These are phyloP conservation scores for Xestobium rufovillosum DNA, from an alignment of 2,888 invertebrate genomes.

Conservation along the genomic window DNA sequence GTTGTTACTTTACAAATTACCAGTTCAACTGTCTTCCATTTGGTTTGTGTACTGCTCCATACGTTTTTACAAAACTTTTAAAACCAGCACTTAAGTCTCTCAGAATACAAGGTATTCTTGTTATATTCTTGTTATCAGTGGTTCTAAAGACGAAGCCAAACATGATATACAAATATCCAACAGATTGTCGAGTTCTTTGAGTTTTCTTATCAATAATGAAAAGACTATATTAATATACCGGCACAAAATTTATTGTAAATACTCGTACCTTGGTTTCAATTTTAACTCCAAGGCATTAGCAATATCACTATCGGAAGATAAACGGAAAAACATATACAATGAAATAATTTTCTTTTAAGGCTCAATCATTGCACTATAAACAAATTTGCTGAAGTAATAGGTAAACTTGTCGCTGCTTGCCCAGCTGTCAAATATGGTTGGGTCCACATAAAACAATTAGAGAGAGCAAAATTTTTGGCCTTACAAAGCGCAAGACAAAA, in stretches of 20 bases:
- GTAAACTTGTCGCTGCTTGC: slow-evolving; percentile 23
- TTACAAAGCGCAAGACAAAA: slow-evolving; percentile 11
- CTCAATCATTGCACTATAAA: slow-evolving; percentile 20
- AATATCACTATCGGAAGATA: slow-evolving; percentile 16
- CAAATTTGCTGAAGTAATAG: slow-evolving; percentile 20
- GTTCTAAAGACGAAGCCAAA: slow-evolving; percentile 9
- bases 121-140: slow-evolving; percentile 13
- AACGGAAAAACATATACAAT: slow-evolving; percentile 6
- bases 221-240: slow-evolving; percentile 19
- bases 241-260: slow-evolving; percentile 3
- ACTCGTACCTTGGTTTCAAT: slow-evolving; percentile 22
- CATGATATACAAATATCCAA: slow-evolving; percentile 12
- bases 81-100: slow-evolving; percentile 19
- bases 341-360: not conserved
- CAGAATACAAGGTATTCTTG: slow-evolving; percentile 13
- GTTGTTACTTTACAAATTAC: slow-evolving; percentile 11
- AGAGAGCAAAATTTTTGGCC: slow-evolving; percentile 18
- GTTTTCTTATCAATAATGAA: slow-evolving; percentile 20
- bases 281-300: slow-evolving; percentile 17
- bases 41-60: slow-evolving; percentile 19
- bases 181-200: slow-evolving; percentile 15
- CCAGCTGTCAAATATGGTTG: slow-evolving; percentile 26
- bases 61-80: slow-evolving; percentile 21
- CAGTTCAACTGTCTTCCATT: slow-evolving; percentile 20
- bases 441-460: slow-evolving; percentile 19